These are phyloP conservation scores for Latrodectus hesperus DNA, from an alignment of 2,888 invertebrate species.

Conservation along the genomic window DNA sequence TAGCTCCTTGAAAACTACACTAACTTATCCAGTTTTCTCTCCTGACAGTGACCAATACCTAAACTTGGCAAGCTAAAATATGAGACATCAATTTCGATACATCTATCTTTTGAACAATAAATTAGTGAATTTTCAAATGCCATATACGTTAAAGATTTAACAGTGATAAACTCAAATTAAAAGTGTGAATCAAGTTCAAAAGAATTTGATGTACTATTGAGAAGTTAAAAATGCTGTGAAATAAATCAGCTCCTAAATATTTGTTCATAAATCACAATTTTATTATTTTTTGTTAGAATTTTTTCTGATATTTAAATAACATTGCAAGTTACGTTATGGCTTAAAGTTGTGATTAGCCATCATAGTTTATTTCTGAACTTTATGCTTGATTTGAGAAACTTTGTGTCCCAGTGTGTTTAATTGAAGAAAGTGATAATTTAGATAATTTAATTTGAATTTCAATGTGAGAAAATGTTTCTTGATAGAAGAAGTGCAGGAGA, in stretches of 20 bases:
- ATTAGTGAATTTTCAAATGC: not conserved
- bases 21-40: constrained; percentile 83
- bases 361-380: not conserved
- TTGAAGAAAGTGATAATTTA: not conserved
- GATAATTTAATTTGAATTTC: not conserved
- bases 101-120: not conserved
- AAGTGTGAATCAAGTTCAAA: too few species aligned
- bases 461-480: constrained; percentile 11
- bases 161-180: too few species aligned
- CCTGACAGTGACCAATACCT: constrained; percentile 53
- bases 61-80: constrained; percentile 34
- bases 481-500: not conserved
- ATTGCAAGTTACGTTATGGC: too few species aligned
- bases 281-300: too few species aligned
- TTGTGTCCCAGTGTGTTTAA: not conserved
- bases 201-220: too few species aligned
- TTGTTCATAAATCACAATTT: too few species aligned
- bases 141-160: not conserved
- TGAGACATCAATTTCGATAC: not conserved
- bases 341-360: not conserved
- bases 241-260: too few species aligned
- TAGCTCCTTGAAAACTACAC: constrained; percentile 84
- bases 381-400: not conserved
- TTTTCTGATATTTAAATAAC: too few species aligned
- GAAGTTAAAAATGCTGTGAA: too few species aligned